Base-by-base conservation (phyloP, 2,888 invertebrate species). In the Parnassius orleans region DNA sequence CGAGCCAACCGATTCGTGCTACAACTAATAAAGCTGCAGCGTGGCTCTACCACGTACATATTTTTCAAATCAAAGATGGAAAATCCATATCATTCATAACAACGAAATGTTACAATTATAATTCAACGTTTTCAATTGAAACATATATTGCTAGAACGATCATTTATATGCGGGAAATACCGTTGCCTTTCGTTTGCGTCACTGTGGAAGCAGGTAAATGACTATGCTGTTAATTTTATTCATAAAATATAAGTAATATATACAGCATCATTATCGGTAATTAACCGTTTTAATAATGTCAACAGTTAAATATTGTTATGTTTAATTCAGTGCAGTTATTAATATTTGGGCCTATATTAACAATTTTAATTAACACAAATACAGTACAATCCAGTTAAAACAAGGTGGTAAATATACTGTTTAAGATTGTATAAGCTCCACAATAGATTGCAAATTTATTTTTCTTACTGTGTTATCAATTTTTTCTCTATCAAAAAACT, bases 151-250 rank as follows among this genome's bases (percentile, higher is more conserved):
- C 64, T 65, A 65, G 65, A 70, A 66, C 68, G 71, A 73, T 68
- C 63, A 69, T 72, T 68, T 60, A 61, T 65, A 70, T 58, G 55
- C 65, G 72, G 78, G 76, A 72, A 72, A 76, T 75, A 72, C 79
- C 80, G 73, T 67, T 70, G 72, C 69, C 73, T 71, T 65, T 52
- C 50, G 61, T 71, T 69, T 79, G 68, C 80, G 79, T 81, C 80
- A 79, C 62, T 68, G 61, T 52, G 64, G 66, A 12, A 65, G 66
- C 60, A 63, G 65, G 60, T 61, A 63, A 64, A 67, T 64, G 66
- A 66, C 63, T 64, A 63, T 48, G 41, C 19, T 50, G 55, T 59
- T 59, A 51, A 48, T 58, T 62, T 55, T 51, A 15, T 58, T 50
- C 55, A 55, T 55, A 57, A 53, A 53, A 57, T 53, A 48, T 52